These are phyloP conservation scores for Dendroctonus valens DNA, from an alignment of 1,140 invertebrate species.

Conservation along the genomic window DNA sequence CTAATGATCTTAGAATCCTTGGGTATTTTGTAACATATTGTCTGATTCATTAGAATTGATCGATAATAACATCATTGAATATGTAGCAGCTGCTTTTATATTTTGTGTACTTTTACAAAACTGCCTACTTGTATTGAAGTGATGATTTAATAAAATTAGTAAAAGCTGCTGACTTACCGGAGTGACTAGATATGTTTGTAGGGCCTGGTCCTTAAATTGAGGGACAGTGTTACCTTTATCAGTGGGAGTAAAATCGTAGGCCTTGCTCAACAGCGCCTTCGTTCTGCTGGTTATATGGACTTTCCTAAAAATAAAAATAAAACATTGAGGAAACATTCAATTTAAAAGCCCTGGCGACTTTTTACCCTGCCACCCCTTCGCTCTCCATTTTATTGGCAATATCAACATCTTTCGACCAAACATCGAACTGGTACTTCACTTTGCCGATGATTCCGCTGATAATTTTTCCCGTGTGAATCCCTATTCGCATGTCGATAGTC, in stretches of 20 bases:
- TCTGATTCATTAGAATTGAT: too few species aligned
- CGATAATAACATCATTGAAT: too few species aligned
- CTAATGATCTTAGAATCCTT: too few species aligned
- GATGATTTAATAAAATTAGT: too few species aligned
- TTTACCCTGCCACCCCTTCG: constrained; percentile 81
- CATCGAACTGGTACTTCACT: constrained; percentile 95
- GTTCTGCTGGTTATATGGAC: constrained; percentile 84
- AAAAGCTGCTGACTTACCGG: constrained; percentile 28
- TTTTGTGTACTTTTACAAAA: too few species aligned
- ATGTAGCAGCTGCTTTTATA: too few species aligned
- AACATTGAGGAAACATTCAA: neutral
- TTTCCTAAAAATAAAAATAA: constrained; percentile 58
- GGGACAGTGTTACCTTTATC: constrained; percentile 64
- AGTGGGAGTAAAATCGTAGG: constrained; percentile 66
- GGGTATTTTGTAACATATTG: too few species aligned
- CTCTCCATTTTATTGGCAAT: constrained; percentile 96
- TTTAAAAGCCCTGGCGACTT: neutral
- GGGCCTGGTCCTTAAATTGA: constrained; percentile 66
- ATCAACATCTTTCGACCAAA: constrained; percentile 94
- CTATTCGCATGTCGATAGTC: constrained; percentile 94
- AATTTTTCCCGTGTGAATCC: constrained; percentile 90
- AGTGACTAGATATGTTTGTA: constrained; percentile 68
- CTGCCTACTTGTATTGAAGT: too few species aligned
- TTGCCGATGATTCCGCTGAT: constrained; percentile 87
- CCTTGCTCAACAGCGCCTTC: constrained; percentile 63